Percentiles rank a stretch among this genome's conserved stretches.
Evolutionary conservation across 2,113 vertebrate genomes (phyloP).

Genomic region (Daboia siamensis): DNA sequence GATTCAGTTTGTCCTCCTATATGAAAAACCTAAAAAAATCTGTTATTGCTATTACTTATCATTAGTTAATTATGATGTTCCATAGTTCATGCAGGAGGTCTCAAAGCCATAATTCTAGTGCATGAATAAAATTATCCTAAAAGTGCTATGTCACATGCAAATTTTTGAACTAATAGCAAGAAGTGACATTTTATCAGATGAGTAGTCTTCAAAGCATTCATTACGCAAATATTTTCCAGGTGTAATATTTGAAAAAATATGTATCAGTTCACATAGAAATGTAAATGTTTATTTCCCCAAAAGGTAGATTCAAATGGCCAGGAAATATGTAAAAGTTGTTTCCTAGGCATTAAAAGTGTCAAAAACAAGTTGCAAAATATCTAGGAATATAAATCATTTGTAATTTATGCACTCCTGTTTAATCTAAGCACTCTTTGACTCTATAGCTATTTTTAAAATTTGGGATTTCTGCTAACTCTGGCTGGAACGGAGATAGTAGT

Average conservation of each 20-base stretch:
- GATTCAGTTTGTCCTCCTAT: conserved; percentile 40
- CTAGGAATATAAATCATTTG: neutral
- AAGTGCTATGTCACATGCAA: neutral
- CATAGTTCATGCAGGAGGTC: neutral
- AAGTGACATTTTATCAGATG: neutral
- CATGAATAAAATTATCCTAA: neutral
- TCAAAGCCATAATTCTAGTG: conserved; percentile 25
- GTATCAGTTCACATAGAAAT: neutral
- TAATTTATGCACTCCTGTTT: neutral
- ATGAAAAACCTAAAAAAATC: conserved; percentile 24
- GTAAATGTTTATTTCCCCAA: neutral
- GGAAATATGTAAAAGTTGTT: neutral
- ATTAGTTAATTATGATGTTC: neutral
- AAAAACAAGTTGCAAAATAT: neutral
- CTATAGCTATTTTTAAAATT: neutral
- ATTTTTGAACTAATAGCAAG: neutral
- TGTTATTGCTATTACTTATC: conserved; percentile 16
- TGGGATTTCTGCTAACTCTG: neutral
- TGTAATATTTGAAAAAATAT: neutral
- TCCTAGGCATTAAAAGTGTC: neutral
- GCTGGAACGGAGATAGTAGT: too few relatives aligned
- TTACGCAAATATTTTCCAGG: neutral
- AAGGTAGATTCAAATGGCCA: neutral
- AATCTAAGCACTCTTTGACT: neutral
- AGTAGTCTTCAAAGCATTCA: neutral